Percentiles rank a stretch among this genome's conserved stretches.
These are phyloP conservation scores for Himalopsyche japonica DNA, from an alignment of 2,888 invertebrate species.

Conservation along the genomic window DNA sequence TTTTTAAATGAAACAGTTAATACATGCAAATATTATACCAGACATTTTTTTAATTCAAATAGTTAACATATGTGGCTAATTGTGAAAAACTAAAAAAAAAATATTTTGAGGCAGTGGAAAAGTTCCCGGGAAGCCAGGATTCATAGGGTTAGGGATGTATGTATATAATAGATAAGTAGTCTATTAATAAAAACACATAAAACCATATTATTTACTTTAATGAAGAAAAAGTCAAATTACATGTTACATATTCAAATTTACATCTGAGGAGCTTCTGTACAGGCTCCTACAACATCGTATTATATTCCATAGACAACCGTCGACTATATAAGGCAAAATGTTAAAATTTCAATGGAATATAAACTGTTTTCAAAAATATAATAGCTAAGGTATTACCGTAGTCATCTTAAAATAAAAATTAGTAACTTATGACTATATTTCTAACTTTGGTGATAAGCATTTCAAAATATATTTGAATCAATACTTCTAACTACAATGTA, in stretches of 20 bases:
- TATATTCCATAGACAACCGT: conserved; percentile 16
- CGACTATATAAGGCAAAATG: conserved; percentile 37
- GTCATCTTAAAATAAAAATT: background rate
- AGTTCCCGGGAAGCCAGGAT: too few species aligned
- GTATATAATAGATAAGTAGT: too few species aligned
- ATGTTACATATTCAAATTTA: conserved; percentile 16
- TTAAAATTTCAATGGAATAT: conserved; percentile 15
- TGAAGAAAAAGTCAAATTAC: conserved; percentile 27
- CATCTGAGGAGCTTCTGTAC: background rate
- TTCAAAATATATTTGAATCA: background rate
- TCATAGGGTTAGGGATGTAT: too few species aligned
- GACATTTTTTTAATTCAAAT: too few species aligned
- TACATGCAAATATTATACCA: too few species aligned
- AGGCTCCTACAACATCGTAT: background rate
- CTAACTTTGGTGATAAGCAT: background rate
- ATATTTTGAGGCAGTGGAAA: too few species aligned
- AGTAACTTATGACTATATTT: background rate
- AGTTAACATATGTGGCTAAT: too few species aligned
- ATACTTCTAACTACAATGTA: background rate
- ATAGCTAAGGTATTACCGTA: background rate
- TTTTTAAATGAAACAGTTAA: too few species aligned
- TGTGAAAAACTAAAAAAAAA: too few species aligned
- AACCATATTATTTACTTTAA: conserved; percentile 5
- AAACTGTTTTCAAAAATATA: conserved; percentile 4
- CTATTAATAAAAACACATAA: too few species aligned